Evolutionary conservation across 1,140 invertebrate genomes (phyloP), one percentile per base, ranked within the genome.

Genomic region (Steinernema feltiae): DNA sequence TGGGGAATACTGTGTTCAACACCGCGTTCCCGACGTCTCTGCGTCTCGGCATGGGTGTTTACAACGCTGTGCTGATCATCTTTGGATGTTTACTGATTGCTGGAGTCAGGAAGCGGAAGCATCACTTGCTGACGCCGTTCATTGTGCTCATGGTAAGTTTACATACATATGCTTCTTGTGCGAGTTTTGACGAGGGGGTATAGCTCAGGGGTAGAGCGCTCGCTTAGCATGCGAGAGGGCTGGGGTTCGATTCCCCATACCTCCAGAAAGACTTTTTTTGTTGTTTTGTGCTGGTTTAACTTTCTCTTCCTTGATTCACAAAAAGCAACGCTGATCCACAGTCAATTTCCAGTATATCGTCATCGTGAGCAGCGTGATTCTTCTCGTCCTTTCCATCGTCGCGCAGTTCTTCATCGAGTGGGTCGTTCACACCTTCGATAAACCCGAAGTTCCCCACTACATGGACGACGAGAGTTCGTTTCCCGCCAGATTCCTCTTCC

Each of bases 61-160:
- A 63, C 53, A 63, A 63, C 53, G 53, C 53, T 17, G 53, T 63
- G 3, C 24, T 63, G 24, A 63, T 63, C 53, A 63, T 63, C 53
- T 63, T 63, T 21, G 53, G 53, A 3, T 63, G 53, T 27, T 63
- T 63, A 63, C 24, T 63, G 24, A 63, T 63, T 21, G 53, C 53
- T 15, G 53, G 53, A 3, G 53, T 63, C 24, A 63, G 24, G 53
- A 63, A 63, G 24, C 53, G 53, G 24, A 63, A 63, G 24, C 53
- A 63, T 27, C 53, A 27, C 53, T 27, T 63, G 53, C 24, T 63
- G 53, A 63, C 53, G 24, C 53, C 53, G 12, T 63, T 63, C 53
- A 63, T 63, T 21, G 53, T 63, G 12, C 12, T 63, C 7, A 63
- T 63, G 53, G 53, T 63, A 63, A 63, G 53, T 63, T 7, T 12